phyloP scores from a whole-genome alignment of 1,140 invertebrate genomes.

The Hyles vespertilio region DNA sequence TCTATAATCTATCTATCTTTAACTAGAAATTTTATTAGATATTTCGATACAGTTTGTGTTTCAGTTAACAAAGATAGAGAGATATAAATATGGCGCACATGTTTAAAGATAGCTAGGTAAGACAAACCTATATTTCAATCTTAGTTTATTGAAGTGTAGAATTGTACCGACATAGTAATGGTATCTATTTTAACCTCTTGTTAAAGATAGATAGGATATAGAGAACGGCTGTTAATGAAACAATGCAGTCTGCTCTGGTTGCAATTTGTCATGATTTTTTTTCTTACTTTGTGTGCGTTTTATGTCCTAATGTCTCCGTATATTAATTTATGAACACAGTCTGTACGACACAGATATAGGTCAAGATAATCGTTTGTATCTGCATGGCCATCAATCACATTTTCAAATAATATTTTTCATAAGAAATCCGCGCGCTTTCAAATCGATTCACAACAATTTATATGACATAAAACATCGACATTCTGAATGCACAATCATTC shows the following conservation, averaged over 20 bases:
- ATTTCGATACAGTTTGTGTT: too few relatives aligned
- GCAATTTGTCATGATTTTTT: slow-evolving; percentile 11
- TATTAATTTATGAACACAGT: not conserved
- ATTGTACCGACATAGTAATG: too few relatives aligned
- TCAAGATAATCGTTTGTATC: not conserved
- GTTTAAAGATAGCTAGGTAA: too few relatives aligned
- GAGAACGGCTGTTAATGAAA: too few relatives aligned
- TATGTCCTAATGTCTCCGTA: not conserved
- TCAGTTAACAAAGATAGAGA: too few relatives aligned
- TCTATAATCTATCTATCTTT: too few relatives aligned
- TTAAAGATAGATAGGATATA: too few relatives aligned
- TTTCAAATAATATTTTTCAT: slow-evolving; percentile 6
- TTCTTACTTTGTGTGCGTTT: not conserved
- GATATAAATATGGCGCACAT: too few relatives aligned
- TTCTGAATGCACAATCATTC: slow-evolving; percentile 4
- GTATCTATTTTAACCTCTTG: too few relatives aligned
- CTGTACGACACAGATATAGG: not conserved
- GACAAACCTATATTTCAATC: too few relatives aligned
- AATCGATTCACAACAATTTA: not conserved
- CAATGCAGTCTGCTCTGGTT: slow-evolving; percentile 18
- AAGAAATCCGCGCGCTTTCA: not conserved
- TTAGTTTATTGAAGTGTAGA: too few relatives aligned
- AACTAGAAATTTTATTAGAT: too few relatives aligned
- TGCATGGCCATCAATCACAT: slow-evolving; percentile 1
- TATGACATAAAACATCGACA: not conserved